Evolutionary conservation across 1,140 invertebrate species (phyloP).

Genomic region (Trialeurodes vaporariorum): DNA sequence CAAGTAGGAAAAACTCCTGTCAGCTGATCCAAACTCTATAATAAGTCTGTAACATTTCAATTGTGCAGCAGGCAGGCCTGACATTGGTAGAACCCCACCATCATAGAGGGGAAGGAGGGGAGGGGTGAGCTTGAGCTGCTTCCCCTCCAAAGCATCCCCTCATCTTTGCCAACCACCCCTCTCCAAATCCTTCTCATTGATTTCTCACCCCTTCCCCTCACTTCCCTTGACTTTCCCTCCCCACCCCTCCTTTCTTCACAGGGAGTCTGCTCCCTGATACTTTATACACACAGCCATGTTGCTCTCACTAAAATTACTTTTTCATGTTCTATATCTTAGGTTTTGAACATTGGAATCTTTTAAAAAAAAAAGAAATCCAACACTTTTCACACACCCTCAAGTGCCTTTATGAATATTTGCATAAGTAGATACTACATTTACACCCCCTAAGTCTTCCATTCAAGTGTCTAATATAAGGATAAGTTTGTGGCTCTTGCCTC

Average conservation of each 20-base stretch:
- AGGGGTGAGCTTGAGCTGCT: conserved; percentile 11
- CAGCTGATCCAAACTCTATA: no score
- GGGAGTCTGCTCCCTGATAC: background rate
- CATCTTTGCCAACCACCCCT: background rate
- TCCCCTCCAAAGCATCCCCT: conserved; percentile 5
- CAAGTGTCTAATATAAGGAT: no score
- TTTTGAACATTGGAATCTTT: no score
- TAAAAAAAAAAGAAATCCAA: no score
- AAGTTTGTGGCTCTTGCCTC: no score
- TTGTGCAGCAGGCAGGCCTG: no score
- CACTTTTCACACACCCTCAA: background rate
- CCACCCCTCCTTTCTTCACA: background rate
- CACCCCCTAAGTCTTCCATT: background rate
- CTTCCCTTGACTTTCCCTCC: conserved; percentile 6
- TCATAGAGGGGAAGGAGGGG: background rate
- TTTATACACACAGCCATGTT: background rate
- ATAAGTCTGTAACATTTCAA: no score
- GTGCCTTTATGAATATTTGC: background rate
- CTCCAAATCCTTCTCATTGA: background rate
- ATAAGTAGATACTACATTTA: background rate
- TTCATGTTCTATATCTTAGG: no score
- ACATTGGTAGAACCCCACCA: no score
- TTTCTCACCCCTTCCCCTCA: conserved; percentile 10
- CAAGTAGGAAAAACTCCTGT: no score
- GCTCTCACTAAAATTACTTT: no score